Evolutionary conservation across 2,888 invertebrate species (phyloP).

Genomic region (Pedicia rivosa): DNA sequence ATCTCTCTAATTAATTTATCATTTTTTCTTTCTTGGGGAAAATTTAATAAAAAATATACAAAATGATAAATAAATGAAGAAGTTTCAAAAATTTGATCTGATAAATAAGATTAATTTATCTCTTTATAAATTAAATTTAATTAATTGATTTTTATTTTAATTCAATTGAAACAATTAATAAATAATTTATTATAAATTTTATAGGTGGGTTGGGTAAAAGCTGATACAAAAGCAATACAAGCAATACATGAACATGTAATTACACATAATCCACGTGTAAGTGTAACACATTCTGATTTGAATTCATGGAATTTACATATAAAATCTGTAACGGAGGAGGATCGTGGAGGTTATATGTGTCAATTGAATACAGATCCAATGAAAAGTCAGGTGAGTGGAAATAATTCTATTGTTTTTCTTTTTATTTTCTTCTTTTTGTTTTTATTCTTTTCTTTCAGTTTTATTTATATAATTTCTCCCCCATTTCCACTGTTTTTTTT

Average conservation of each 20-base stretch:
- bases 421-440: neutral
- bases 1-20: too few relatives aligned
- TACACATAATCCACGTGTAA: slow-evolving; percentile 76
- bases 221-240: slow-evolving; percentile 84
- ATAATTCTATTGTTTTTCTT: neutral
- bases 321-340: slow-evolving; percentile 70
- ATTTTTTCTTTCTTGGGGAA: too few relatives aligned
- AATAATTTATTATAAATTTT: too few relatives aligned
- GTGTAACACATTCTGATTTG: slow-evolving; percentile 72
- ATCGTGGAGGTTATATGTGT: slow-evolving; percentile 84
- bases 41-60: too few relatives aligned
- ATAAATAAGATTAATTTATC: too few relatives aligned
- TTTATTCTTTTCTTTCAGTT: neutral
- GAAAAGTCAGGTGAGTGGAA: slow-evolving; percentile 67
- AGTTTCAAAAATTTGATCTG: too few relatives aligned
- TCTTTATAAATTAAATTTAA: too few relatives aligned
- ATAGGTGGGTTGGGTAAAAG: slow-evolving; percentile 88
- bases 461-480: too few relatives aligned
- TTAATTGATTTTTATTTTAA: too few relatives aligned
- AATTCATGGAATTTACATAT: slow-evolving; percentile 84
- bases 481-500: neutral
- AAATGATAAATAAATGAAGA: too few relatives aligned
- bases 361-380: slow-evolving; percentile 91
- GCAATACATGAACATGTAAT: slow-evolving; percentile 86
- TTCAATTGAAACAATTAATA: too few relatives aligned